phyloP scores from a whole-genome alignment of 2,113 vertebrate species.

The western clawed frog (Xenopus tropicalis) region UCB_Xtro_10.0 CM004443.2:68610501-68611000 shows the following conservation, averaged over 20 bases:
- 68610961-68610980: slow-evolving; percentile 48
- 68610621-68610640: too few species aligned
- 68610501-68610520: too few species aligned
- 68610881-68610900: slow-evolving; percentile 38
- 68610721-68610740: slow-evolving; percentile 67
- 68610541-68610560: too few species aligned
- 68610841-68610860: slow-evolving; percentile 58
- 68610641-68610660: too few species aligned
- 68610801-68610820: slow-evolving; percentile 51
- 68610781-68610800: slow-evolving; percentile 54
- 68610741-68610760: slow-evolving; percentile 61
- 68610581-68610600: too few species aligned
- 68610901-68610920: slow-evolving; percentile 54
- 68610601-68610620: too few species aligned
- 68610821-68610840: slow-evolving; percentile 60
- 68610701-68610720: too few species aligned
- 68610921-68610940: slow-evolving; percentile 51
- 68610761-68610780: slow-evolving; percentile 44
- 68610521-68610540: too few species aligned
- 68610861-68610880: slow-evolving; percentile 68
- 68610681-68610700: too few species aligned
- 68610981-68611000: slow-evolving; percentile 45
- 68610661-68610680: too few species aligned
- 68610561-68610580: too few species aligned
- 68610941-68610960: slow-evolving; percentile 46